These are phyloP conservation scores for Caprella mutica DNA, from an alignment of 2,888 invertebrate genomes.

Conservation along the genomic window DNA sequence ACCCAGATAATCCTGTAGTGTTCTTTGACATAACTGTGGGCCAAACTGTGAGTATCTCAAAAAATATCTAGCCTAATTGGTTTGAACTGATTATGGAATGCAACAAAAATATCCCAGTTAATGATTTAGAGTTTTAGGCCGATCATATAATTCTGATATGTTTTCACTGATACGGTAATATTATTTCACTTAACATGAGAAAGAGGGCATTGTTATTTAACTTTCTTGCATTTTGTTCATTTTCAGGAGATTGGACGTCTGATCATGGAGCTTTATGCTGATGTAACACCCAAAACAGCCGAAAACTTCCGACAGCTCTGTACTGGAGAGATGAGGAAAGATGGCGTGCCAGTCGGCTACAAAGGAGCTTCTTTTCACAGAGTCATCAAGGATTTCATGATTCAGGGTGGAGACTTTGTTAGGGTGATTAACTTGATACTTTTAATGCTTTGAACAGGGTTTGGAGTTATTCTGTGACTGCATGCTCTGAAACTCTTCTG, in stretches of 20 bases:
- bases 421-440: too few species aligned
- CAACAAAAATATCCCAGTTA: too few species aligned
- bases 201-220: constrained; percentile 1
- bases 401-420: constrained; percentile 98
- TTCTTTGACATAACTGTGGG: constrained; percentile 97
- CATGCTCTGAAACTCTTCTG: too few species aligned
- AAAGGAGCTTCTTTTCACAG: constrained; percentile 94
- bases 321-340: constrained; percentile 90
- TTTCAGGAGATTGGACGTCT: constrained; percentile 78
- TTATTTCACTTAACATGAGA: constrained; percentile 11
- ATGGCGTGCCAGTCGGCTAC: constrained; percentile 91
- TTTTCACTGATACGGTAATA: too few species aligned
- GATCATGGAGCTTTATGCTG: constrained; percentile 95
- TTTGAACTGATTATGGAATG: too few species aligned
- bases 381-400: constrained; percentile 99
- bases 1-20: constrained; percentile 93
- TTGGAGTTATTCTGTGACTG: too few species aligned
- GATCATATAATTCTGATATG: too few species aligned
- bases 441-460: too few species aligned
- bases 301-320: constrained; percentile 72
- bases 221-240: background rate
- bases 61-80: background rate
- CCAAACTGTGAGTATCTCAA: constrained; percentile 66
- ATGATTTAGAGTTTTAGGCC: too few species aligned
- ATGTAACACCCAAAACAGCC: constrained; percentile 89